A percentile compares a stretch with the other conserved stretches of the same genome.
Evolutionary conservation across 2,888 invertebrate species (phyloP).

Genomic region (Stenchaetothrips biformis): DNA sequence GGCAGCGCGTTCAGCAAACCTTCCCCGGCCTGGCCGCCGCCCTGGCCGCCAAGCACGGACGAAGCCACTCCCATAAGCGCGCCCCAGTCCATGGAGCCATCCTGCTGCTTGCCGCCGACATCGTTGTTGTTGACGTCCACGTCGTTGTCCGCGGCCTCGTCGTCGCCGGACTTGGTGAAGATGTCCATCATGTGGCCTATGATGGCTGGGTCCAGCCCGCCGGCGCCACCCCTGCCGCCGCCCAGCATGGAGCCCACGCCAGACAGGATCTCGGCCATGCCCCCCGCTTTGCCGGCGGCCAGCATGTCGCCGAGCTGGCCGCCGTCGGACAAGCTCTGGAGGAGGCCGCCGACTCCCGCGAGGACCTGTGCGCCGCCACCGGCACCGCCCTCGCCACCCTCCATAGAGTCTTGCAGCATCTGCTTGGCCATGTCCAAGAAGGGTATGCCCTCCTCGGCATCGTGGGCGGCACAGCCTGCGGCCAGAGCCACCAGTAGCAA

Average conservation of each 20-base stretch:
- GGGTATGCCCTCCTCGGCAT: conserved; percentile 55
- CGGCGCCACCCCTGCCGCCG: conserved; percentile 40
- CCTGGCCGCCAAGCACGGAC: conserved; percentile 37
- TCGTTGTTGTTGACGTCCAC: conserved; percentile 37
- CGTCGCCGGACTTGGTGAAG: conserved; percentile 47
- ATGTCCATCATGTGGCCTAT: conserved; percentile 56
- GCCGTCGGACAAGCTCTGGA: conserved; percentile 53
- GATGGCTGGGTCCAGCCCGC: conserved; percentile 55
- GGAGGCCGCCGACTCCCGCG: conserved; percentile 47
- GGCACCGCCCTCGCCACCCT: conserved; percentile 37
- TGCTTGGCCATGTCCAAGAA: conserved; percentile 65
- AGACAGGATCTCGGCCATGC: conserved; percentile 44
- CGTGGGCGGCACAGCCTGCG: conserved; percentile 43
- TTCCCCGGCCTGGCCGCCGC: conserved; percentile 40
- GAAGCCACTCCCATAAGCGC: conserved; percentile 36
- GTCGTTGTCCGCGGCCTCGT: conserved; percentile 34
- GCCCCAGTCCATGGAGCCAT: conserved; percentile 35
- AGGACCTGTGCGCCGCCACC: conserved; percentile 43
- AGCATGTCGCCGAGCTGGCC: conserved; percentile 48
- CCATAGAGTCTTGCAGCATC: conserved; percentile 59
- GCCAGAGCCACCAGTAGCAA: conserved; percentile 40
- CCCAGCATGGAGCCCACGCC: conserved; percentile 41
- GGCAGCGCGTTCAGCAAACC: conserved; percentile 57
- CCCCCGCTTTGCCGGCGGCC: conserved; percentile 37
- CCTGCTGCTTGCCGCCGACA: conserved; percentile 32